These are phyloP conservation scores for Platerodrilus igneus DNA, from an alignment of 2,888 invertebrate species.

Conservation along the genomic window DNA sequence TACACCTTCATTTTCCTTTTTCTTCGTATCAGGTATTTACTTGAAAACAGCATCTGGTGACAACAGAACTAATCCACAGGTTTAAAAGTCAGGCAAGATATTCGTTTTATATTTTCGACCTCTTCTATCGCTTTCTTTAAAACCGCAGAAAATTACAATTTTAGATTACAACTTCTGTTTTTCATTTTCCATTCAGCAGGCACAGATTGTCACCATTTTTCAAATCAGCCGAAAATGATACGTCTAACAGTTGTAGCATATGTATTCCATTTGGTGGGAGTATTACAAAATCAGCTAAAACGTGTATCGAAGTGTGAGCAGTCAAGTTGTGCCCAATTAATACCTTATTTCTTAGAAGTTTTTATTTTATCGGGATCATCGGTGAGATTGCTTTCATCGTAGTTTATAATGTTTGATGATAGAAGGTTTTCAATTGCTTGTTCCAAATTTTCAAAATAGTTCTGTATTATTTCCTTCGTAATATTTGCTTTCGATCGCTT, in stretches of 20 bases:
- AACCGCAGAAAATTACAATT: not conserved
- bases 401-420: too few species aligned
- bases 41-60: conserved; percentile 1
- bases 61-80: not conserved
- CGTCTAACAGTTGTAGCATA: not conserved
- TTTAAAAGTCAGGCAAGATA: not conserved
- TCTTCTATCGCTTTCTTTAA: too few species aligned
- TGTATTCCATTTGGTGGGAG: conserved; percentile 4
- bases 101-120: not conserved
- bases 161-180: not conserved
- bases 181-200: conserved; percentile 3
- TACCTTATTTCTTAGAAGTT: too few species aligned
- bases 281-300: conserved; percentile 1
- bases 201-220: conserved; percentile 1
- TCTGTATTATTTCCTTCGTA: too few species aligned
- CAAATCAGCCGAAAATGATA: not conserved
- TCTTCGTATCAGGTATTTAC: conserved; percentile 1
- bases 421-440: too few species aligned
- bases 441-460: too few species aligned
- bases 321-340: too few species aligned
- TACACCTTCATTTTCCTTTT: too few species aligned
- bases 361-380: too few species aligned
- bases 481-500: too few species aligned
- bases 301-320: too few species aligned
- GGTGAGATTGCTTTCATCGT: too few species aligned